Base-by-base conservation (phyloP, 2,888 invertebrate species). In the Thumatha senex region DNA sequence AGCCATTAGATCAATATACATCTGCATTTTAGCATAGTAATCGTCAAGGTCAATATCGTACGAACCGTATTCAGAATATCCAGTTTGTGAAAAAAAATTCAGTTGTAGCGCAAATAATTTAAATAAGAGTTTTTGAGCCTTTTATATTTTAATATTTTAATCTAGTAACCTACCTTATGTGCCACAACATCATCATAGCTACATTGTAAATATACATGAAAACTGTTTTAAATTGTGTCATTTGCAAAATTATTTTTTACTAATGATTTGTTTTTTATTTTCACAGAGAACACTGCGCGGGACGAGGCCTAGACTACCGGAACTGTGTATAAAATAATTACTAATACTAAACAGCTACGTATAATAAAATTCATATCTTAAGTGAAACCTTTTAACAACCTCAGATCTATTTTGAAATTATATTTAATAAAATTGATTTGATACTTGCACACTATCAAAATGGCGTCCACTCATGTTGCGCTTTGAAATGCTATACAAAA, bases 231-330 rank as follows among this genome's bases (percentile, higher is more conserved):
- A 24, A 24, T 24, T 5, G 5, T 2, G 18, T 24, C 3, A 24
- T 24, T 24, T 24, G 5, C 18, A 2, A 24, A 24, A 4, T 24
- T 24, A 24, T 24, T 5, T 24, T 24, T 2, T 3, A 47, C 36
- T 36, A 35, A 41, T 34, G n/a, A n/a, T 41, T 0, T 9, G 14
- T 44, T 11, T 7, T 31, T 40, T 41, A 29, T 24, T 38, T 65
- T 43, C 61, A 45, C 85, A 86, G 85, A 87, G 70, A 80, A 72
- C 76, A 76, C 80, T 56, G 61, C 77, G 59, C 67, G 71, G 48
- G 85, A 87, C 70, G 89, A 88, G 78, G 88, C 89, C 84, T 90
- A 89, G 78, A 80, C 76, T 51, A 74, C 79, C 61, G 82, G 79
- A 61, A 57, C 70, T 76, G 74, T 80, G 74, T 69, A 61, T 65